A percentile compares a stretch with the other conserved stretches of the same genome.
Conservation (phyloP, 2,113 vertebrate genomes). For the Pangasianodon gigas region DNA sequence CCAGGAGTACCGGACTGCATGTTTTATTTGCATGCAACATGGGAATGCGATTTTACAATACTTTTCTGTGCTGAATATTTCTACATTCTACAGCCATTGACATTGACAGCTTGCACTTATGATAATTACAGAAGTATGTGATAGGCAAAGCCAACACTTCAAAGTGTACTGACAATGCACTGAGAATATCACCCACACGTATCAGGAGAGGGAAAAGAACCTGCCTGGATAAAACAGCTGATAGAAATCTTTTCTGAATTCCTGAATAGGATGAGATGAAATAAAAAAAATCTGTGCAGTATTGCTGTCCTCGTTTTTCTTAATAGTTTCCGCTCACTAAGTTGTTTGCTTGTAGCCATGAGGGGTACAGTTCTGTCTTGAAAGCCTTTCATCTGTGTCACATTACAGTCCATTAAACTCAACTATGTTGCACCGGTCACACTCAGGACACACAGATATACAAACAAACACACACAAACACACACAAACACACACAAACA, state of each 20-base stretch:
- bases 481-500: conserved; percentile 26
- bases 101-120: conserved; percentile 28
- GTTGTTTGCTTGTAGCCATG: background rate
- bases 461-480: background rate
- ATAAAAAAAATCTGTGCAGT: background rate
- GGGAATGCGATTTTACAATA: conserved; percentile 2
- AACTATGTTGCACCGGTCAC: conserved; percentile 11
- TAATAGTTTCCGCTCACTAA: conserved; percentile 30
- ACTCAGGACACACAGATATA: conserved; percentile 38
- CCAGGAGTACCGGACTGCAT: background rate
- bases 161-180: background rate
- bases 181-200: conserved; percentile 5
- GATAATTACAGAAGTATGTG: conserved; percentile 30
- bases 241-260: conserved; percentile 7
- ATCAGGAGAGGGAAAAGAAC: background rate
- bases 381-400: conserved; percentile 40
- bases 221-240: background rate
- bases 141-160: background rate
- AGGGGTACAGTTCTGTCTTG: background rate
- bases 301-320: conserved; percentile 7
- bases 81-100: conserved; percentile 10
- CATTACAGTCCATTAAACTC: conserved; percentile 36
- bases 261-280: conserved; percentile 21
- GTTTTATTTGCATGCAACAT: background rate
- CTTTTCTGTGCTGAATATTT: conserved; percentile 9